Evolutionary conservation across 2,797 vertebrate species (phyloP).

Genomic region (Phylloscopus collybita): DNA sequence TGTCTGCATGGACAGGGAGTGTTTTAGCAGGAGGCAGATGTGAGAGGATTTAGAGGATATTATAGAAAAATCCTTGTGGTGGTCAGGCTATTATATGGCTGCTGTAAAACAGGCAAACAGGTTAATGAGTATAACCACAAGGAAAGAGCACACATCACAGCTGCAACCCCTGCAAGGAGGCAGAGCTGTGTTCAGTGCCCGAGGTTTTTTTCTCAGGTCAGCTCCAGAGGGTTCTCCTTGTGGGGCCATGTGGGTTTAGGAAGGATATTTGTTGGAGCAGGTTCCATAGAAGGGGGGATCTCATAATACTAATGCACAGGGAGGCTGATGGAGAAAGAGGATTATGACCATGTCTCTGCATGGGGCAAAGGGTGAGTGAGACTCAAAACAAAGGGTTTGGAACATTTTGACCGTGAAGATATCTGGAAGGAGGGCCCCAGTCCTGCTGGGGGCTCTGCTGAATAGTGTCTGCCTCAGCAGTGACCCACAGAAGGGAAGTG

Average conservation of each 20-base stretch:
- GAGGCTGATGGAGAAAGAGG: not conserved
- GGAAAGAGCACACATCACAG: not conserved
- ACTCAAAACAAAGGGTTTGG: conserved; percentile 5
- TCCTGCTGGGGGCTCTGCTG: conserved; percentile 45
- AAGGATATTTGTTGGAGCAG: accelerated
- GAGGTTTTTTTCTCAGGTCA: not conserved
- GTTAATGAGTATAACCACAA: conserved; percentile 38
- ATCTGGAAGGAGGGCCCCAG: conserved; percentile 9
- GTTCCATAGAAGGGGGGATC: not conserved
- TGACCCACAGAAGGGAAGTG: not conserved
- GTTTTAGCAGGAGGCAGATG: conserved; percentile 65
- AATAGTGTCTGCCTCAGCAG: not conserved
- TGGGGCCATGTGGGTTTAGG: not conserved
- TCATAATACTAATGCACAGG: not conserved
- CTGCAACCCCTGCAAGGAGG: not conserved
- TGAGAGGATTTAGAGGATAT: conserved; percentile 68
- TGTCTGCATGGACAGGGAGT: not conserved
- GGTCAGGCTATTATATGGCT: conserved; percentile 21
- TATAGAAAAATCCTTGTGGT: conserved; percentile 45
- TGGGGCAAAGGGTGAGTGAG: not conserved
- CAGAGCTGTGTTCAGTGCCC: not conserved
- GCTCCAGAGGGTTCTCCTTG: not conserved
- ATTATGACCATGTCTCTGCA: not conserved
- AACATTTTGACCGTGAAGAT: conserved; percentile 39
- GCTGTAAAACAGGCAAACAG: conserved; percentile 56